Conservation (phyloP, 2,888 invertebrate species). For the Hyppa rectilinea region DNA sequence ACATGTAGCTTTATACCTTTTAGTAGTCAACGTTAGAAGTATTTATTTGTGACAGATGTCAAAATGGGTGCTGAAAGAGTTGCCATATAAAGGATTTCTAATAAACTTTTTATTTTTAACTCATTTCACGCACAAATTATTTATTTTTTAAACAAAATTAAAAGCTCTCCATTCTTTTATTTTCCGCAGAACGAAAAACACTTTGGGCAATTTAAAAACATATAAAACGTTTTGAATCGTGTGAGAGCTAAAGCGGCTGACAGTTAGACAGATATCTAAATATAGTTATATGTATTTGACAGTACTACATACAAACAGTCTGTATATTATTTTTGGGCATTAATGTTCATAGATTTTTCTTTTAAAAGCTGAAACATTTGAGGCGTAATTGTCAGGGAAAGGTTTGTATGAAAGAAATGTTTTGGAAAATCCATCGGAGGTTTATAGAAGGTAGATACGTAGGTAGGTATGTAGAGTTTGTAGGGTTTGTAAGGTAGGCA, state of each 20-base stretch:
- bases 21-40: neutral
- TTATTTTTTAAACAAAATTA: conserved; percentile 14
- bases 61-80: neutral
- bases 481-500: too few relatives aligned
- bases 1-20: neutral
- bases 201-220: conserved; percentile 56
- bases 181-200: conserved; percentile 24
- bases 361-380: too few relatives aligned
- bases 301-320: neutral
- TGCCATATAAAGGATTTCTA: neutral
- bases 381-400: too few relatives aligned
- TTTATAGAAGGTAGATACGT: too few relatives aligned
- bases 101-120: neutral
- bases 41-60: neutral
- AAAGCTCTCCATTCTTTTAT: conserved; percentile 12
- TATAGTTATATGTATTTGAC: conserved; percentile 29
- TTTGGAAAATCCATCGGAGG: too few relatives aligned
- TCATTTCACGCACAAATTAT: conserved; percentile 7
- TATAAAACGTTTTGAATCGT: conserved; percentile 60
- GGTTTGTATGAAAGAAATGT: too few relatives aligned
- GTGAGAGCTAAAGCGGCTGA: conserved; percentile 54
- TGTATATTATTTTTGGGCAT: neutral
- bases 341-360: neutral
- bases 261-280: conserved; percentile 64
- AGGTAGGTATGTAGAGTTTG: too few relatives aligned